phyloP scores from a whole-genome alignment of 2,888 invertebrate genomes.

The Pocota personata region DNA sequence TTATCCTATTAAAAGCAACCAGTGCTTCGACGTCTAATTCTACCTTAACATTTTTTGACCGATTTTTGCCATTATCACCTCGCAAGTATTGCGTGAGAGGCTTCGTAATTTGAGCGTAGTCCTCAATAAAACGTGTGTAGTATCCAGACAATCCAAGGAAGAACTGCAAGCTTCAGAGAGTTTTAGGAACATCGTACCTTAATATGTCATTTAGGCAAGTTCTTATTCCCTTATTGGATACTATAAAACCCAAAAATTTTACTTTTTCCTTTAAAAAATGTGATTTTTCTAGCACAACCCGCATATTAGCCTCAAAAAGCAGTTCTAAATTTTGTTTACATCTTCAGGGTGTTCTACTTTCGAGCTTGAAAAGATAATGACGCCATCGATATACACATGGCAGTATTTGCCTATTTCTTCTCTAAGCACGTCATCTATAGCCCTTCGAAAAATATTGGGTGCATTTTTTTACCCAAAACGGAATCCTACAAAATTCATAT shows the following conservation, averaged over 20 bases:
- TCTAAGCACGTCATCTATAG: conserved; percentile 16
- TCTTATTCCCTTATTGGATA: no score
- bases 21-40: background rate
- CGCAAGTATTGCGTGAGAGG: conserved; percentile 11
- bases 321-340: background rate
- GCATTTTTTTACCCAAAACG: background rate
- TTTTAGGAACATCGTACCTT: no score
- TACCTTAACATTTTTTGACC: background rate
- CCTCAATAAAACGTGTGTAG: background rate
- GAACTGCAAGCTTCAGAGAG: background rate
- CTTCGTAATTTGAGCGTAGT: background rate
- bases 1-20: background rate
- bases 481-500: conserved; percentile 7
- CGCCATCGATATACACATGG: conserved; percentile 27
- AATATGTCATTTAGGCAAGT: no score
- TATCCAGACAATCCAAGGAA: background rate
- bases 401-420: background rate
- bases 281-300: background rate
- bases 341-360: conserved; percentile 12
- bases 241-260: no score
- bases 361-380: conserved; percentile 10
- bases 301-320: background rate
- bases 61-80: conserved; percentile 8
- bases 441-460: conserved; percentile 26
- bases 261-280: no score